phyloP scores from a whole-genome alignment of 1,140 invertebrate species.

The Steinernema feltiae region DNA sequence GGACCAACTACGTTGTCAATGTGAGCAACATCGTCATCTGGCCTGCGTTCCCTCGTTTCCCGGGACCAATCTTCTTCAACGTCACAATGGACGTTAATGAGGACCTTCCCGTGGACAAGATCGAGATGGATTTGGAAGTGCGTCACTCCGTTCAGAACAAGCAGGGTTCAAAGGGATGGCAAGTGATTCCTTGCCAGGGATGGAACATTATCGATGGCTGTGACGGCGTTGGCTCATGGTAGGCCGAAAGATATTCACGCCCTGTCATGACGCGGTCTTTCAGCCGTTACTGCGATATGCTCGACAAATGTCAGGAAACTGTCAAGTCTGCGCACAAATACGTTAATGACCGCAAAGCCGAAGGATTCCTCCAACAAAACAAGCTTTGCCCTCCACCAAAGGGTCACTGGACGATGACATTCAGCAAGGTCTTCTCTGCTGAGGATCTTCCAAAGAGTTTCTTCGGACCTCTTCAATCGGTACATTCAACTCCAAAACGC shows the following conservation, averaged over 20 bases:
- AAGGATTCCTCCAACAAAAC: conserved; percentile 44
- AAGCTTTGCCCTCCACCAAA: conserved; percentile 53
- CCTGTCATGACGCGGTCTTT: conserved; percentile 18
- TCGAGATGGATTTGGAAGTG: conserved; percentile 57
- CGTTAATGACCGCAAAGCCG: conserved; percentile 39
- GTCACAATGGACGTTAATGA: conserved; percentile 57
- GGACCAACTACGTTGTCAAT: conserved; percentile 57
- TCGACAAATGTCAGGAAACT: conserved; percentile 57
- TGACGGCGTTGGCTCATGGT: conserved; percentile 57
- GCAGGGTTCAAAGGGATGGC: conserved; percentile 55
- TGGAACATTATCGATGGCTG: conserved; percentile 58
- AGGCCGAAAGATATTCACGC: conserved; percentile 9
- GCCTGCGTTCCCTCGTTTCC: conserved; percentile 57
- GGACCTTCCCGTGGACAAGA: conserved; percentile 55
- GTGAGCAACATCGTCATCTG: conserved; percentile 58
- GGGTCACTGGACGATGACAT: conserved; percentile 58
- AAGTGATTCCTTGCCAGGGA: conserved; percentile 57
- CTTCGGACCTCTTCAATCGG: conserved; percentile 57
- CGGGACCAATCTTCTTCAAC: conserved; percentile 58
- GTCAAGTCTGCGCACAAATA: conserved; percentile 57
- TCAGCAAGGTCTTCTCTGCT: conserved; percentile 57
- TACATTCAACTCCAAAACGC: conserved; percentile 17
- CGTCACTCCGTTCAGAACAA: conserved; percentile 57
- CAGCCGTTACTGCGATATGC: conserved; percentile 57
- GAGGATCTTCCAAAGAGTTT: conserved; percentile 57